phyloP scores from a whole-genome alignment of 2,888 invertebrate genomes.

The Euclidia mi region DNA sequence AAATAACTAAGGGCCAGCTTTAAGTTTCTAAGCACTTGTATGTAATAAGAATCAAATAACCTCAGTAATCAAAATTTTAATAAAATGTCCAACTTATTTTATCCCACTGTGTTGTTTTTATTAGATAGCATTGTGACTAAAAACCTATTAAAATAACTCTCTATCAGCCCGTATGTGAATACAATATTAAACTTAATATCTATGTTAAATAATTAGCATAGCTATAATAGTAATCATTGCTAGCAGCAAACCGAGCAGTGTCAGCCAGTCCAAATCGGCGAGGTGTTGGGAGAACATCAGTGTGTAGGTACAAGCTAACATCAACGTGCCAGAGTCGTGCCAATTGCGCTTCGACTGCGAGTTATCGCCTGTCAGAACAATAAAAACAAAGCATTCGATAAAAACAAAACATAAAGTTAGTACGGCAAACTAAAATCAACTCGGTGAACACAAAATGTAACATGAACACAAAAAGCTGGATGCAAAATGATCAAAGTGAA shows the following conservation, averaged over 20 bases:
- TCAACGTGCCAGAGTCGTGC: slow-evolving; percentile 92
- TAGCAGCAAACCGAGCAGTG: slow-evolving; percentile 93
- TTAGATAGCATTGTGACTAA: too few relatives aligned
- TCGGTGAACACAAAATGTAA: slow-evolving; percentile 47
- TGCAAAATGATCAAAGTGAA: slow-evolving; percentile 85
- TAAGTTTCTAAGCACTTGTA: too few relatives aligned
- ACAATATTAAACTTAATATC: slow-evolving; percentile 30
- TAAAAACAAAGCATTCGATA: slow-evolving; percentile 67
- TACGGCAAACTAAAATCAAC: slow-evolving; percentile 45
- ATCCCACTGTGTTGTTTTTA: too few relatives aligned
- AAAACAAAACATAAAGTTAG: slow-evolving; percentile 55
- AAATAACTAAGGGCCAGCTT: too few relatives aligned
- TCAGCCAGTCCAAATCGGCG: slow-evolving; percentile 93
- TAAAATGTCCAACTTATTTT: too few relatives aligned
- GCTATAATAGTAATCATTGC: slow-evolving; percentile 93
- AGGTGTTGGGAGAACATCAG: slow-evolving; percentile 93
- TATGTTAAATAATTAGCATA: slow-evolving; percentile 89
- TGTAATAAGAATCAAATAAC: too few relatives aligned
- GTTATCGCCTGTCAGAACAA: slow-evolving; percentile 84
- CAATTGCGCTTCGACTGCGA: slow-evolving; percentile 87
- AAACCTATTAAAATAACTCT: too few relatives aligned
- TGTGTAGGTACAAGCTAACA: slow-evolving; percentile 94
- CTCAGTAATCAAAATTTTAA: too few relatives aligned
- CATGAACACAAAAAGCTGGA: slow-evolving; percentile 66
- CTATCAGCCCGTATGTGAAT: too few relatives aligned